Evolutionary conservation across 1,140 invertebrate genomes (phyloP).

Genomic region (Drosophila fuyamai): DNA sequence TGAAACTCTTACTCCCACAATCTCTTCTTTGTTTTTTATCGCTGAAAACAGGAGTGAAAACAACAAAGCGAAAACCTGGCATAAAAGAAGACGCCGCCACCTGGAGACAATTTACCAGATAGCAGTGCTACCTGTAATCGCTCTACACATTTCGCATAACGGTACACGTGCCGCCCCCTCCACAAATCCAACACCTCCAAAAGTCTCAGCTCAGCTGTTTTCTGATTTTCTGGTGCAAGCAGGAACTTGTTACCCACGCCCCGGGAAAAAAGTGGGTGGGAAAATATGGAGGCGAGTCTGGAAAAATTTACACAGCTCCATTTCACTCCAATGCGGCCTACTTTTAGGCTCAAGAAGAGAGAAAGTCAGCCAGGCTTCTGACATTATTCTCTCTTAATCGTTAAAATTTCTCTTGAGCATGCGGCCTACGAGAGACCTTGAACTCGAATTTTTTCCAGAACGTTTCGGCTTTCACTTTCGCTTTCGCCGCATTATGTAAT

Average conservation of each 20-base stretch:
- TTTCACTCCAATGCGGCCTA: conserved; percentile 69
- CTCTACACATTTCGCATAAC: conserved; percentile 30
- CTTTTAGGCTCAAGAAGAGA: conserved; percentile 58
- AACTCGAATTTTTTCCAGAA: conserved; percentile 66
- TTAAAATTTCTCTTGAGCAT: conserved; percentile 67
- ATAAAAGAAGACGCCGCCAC: conserved; percentile 20
- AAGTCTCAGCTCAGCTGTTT: conserved; percentile 67
- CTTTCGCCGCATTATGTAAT: conserved; percentile 71
- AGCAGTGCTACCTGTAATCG: conserved; percentile 37
- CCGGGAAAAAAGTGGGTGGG: conserved; percentile 15
- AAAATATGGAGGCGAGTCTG: neutral
- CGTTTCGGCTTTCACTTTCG: conserved; percentile 40
- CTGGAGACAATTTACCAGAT: conserved; percentile 42
- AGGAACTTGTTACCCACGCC: conserved; percentile 71
- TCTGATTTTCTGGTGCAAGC: conserved; percentile 59
- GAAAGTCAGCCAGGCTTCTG: neutral
- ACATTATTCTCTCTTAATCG: conserved; percentile 10
- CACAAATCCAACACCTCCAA: conserved; percentile 14
- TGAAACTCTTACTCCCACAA: neutral
- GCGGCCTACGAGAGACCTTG: conserved; percentile 80
- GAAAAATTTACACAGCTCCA: neutral
- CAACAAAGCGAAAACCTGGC: conserved; percentile 5
- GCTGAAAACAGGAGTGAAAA: conserved; percentile 2
- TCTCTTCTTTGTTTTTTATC: conserved; percentile 13
- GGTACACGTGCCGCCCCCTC: conserved; percentile 44